phyloP scores from a whole-genome alignment of 2,113 vertebrate species.

The Podarcis raffonei region DNA sequence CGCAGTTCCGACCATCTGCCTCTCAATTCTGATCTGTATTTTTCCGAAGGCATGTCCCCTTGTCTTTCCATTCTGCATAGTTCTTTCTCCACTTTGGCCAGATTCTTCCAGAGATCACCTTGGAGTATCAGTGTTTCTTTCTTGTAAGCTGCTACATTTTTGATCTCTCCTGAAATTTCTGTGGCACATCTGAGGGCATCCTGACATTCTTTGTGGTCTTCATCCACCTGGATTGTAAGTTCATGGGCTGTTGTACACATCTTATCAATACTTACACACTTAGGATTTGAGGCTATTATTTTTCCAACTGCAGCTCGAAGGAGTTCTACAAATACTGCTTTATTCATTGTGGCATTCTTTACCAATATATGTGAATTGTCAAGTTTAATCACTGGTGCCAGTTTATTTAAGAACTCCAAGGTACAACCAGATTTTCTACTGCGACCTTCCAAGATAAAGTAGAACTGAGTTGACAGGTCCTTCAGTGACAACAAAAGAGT shows the following conservation, averaged over 20 bases:
- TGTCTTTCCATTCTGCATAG: slow-evolving; percentile 34
- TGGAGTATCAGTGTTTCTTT: neutral
- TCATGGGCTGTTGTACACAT: slow-evolving; percentile 2
- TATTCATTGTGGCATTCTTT: slow-evolving; percentile 39
- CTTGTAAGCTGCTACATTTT: neutral
- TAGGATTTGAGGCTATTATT: slow-evolving; percentile 65
- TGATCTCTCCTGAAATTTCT: slow-evolving; percentile 3
- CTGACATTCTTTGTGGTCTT: neutral
- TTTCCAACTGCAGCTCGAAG: neutral
- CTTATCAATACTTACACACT: neutral
- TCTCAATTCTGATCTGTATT: slow-evolving; percentile 1
- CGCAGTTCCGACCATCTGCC: neutral
- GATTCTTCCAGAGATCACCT: slow-evolving; percentile 9
- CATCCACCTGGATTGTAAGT: slow-evolving; percentile 13
- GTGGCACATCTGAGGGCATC: neutral
- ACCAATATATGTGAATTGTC: slow-evolving; percentile 55
- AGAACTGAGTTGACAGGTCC: slow-evolving; percentile 45
- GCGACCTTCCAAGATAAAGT: slow-evolving; percentile 49
- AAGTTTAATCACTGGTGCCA: slow-evolving; percentile 54
- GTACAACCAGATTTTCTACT: slow-evolving; percentile 51
- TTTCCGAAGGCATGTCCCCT: neutral
- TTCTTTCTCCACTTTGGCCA: slow-evolving; percentile 20
- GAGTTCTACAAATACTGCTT: slow-evolving; percentile 19
- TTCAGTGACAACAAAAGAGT: slow-evolving; percentile 71
- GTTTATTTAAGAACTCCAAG: slow-evolving; percentile 49